Percentiles rank a stretch among this genome's conserved stretches.
Conservation (phyloP, 2,888 invertebrate genomes). For the Cerceris rybyensis region DNA sequence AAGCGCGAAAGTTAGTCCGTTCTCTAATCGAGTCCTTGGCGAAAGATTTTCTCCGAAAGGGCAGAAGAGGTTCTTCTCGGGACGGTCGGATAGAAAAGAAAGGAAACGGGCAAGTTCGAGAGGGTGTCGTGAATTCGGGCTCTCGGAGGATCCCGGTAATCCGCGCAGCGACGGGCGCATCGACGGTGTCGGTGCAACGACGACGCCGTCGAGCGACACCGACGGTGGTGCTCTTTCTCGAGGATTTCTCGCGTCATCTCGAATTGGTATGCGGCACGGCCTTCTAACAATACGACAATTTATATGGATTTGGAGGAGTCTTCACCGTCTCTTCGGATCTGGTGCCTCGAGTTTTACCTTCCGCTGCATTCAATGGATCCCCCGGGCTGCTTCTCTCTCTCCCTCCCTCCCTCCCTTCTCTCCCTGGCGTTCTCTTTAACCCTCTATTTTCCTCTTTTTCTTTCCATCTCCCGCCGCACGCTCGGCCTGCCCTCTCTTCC, state of each 20-base stretch:
- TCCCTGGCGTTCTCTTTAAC: constrained; percentile 53
- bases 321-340: constrained; percentile 76
- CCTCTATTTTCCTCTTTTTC: constrained; percentile 61
- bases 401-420: constrained; percentile 50
- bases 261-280: constrained; percentile 76
- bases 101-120: neutral
- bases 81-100: neutral
- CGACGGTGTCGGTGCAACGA: constrained; percentile 19
- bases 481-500: constrained; percentile 61
- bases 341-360: constrained; percentile 77
- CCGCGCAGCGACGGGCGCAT: constrained; percentile 42
- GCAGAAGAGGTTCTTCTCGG: neutral
- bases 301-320: constrained; percentile 79
- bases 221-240: constrained; percentile 59
- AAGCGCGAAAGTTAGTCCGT: neutral
- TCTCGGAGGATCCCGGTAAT: constrained; percentile 40
- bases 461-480: constrained; percentile 42
- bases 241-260: constrained; percentile 70
- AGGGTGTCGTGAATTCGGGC: constrained; percentile 10
- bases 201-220: constrained; percentile 17
- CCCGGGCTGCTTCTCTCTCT: constrained; percentile 17
- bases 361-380: constrained; percentile 76
- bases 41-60: neutral
- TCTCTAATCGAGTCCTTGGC: neutral
- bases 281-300: constrained; percentile 79